Evolutionary conservation across 2,797 vertebrate species (phyloP), one percentile per base, ranked within the genome.

Genomic region (Siniperca obscura): DNA sequence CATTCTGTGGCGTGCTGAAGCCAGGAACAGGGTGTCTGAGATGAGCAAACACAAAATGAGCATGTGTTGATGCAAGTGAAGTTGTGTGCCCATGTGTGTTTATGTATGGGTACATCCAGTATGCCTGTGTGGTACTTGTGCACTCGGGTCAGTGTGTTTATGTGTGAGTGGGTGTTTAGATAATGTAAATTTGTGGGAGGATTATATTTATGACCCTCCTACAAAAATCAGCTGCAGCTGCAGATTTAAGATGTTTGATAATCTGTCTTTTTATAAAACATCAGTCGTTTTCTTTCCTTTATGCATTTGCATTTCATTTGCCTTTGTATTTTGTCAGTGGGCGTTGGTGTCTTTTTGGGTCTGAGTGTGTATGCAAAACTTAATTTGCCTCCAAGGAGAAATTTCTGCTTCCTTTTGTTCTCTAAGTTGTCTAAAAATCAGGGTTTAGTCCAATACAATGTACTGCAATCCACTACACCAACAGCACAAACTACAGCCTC

Each of bases 1-100:
- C 85, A 92, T 87, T 72, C 40, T 77, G 67, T n/a, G 22, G 73
- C 17, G 17, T 30, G 71, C 73, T 73, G 83, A 71, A 65, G 74
- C 83, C 19, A 8, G 34, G n/a, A 52, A 44, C 27, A 27, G 52
- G 55, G 19, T 16, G 76, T 71, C 67, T 81, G 74, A 81, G 69
- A 77, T 11, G 70, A 84, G 74, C 67, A 80, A 85, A 75, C 50
- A 81, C 44, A 71, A 36, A 72, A 70, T 50, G 64, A 78, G 36
- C 46, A 21, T 76, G 52, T 36, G 50, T 22, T 30, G 55, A 65
- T n/a, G 68, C 27, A 66, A 70, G 66, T 16, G 80, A 40, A 27
- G 6, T 9, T 57, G 25, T 36, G 61, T 67, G 40, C 19, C 21
- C 60, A 36, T 66, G 53, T 66, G n/a, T 25, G 42, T 59, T 55